A percentile compares a stretch with the other conserved stretches of the same genome.
phyloP scores from a whole-genome alignment of 2,888 invertebrate genomes.

The Balanococcus diminutus region DNA sequence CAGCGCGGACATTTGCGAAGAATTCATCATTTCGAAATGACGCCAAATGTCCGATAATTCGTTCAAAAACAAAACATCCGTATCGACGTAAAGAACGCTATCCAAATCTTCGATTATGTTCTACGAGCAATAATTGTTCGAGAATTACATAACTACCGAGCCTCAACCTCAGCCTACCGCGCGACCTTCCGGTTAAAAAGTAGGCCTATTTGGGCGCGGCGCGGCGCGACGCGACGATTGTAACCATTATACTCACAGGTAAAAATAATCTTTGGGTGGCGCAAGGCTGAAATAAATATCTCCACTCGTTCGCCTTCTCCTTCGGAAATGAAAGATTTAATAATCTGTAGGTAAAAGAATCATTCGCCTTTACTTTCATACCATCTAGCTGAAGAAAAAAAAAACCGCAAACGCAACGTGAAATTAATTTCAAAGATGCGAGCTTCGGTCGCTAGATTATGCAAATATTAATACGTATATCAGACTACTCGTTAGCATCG shows the following conservation, averaged over 20 bases:
- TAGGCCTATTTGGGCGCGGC: too few species aligned
- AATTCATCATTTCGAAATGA: slow-evolving; percentile 81
- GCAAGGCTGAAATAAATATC: slow-evolving; percentile 89
- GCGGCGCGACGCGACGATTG: neutral
- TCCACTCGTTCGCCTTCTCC: slow-evolving; percentile 77
- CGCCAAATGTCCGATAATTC: slow-evolving; percentile 83
- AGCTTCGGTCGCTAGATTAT: too few species aligned
- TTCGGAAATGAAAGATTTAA: slow-evolving; percentile 80
- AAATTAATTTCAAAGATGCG: too few species aligned
- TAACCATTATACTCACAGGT: slow-evolving; percentile 79
- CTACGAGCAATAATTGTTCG: neutral
- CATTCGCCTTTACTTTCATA: slow-evolving; percentile 72
- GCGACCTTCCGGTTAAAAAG: too few species aligned
- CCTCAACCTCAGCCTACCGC: too few species aligned
- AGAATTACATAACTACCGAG: too few species aligned
- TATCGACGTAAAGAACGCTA: slow-evolving; percentile 89
- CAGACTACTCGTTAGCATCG: too few species aligned
- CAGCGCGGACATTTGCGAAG: slow-evolving; percentile 84
- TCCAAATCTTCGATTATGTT: slow-evolving; percentile 67
- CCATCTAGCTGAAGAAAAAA: slow-evolving; percentile 66
- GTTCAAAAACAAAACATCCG: slow-evolving; percentile 86
- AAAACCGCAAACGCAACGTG: neutral
- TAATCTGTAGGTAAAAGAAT: slow-evolving; percentile 75
- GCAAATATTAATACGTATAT: too few species aligned
- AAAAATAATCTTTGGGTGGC: slow-evolving; percentile 92